These are phyloP conservation scores for Apamea monoglypha DNA, from an alignment of 2,888 invertebrate species.

Conservation along the genomic window DNA sequence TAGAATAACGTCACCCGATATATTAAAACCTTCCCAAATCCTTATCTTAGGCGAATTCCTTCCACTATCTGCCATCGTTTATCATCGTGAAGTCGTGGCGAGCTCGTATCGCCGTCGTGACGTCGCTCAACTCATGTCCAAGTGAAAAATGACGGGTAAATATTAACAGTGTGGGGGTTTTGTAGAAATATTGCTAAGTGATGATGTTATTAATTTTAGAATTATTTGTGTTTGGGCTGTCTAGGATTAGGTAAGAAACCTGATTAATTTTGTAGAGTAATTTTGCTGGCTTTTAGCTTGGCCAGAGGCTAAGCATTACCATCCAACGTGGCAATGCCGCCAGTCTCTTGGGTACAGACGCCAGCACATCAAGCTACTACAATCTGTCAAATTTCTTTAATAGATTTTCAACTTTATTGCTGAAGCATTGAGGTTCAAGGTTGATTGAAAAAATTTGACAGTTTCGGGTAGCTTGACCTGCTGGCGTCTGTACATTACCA, in stretches of 20 bases:
- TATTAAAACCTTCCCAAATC: conserved; percentile 31
- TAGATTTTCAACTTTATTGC: no score
- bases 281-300: no score
- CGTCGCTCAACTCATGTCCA: conserved; percentile 11
- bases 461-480: no score
- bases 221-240: background rate
- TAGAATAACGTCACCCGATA: background rate
- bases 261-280: no score
- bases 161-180: conserved; percentile 36
- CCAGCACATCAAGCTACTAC: no score
- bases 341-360: no score
- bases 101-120: conserved; percentile 23
- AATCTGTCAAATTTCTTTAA: no score
- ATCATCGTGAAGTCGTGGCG: conserved; percentile 41
- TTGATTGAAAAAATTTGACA: no score
- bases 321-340: no score
- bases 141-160: conserved; percentile 53
- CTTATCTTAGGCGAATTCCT: conserved; percentile 30
- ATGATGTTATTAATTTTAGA: background rate
- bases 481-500: no score
- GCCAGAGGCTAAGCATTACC: no score
- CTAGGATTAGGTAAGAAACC: background rate
- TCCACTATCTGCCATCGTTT: conserved; percentile 31
- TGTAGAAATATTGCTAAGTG: background rate
- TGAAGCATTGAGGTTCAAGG: no score